phyloP scores from a whole-genome alignment of 2,888 invertebrate genomes.

The Rotaria socialis region DNA sequence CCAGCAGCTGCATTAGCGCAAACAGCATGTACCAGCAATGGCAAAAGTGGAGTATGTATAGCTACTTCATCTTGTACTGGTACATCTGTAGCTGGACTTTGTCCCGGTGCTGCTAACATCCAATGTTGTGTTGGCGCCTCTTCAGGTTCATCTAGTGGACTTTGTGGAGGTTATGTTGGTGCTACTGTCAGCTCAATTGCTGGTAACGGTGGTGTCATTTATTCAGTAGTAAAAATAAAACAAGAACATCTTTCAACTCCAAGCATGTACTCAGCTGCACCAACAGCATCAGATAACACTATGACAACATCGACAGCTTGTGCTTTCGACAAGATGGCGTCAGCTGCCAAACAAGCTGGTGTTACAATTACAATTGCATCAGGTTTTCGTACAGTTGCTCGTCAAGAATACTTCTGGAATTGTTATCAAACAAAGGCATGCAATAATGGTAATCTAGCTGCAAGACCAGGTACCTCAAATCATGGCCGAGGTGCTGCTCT shows the following conservation, averaged over 20 bases:
- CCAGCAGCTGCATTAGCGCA: not conserved
- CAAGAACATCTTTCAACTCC: not conserved
- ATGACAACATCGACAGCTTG: not conserved
- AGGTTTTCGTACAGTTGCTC: not conserved
- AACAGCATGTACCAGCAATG: not conserved
- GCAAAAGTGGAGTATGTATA: not conserved
- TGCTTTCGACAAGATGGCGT: not conserved
- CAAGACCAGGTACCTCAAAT: not conserved
- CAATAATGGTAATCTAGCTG: not conserved
- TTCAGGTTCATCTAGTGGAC: not conserved
- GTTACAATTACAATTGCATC: not conserved
- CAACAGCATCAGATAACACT: not conserved
- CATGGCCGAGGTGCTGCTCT: not conserved
- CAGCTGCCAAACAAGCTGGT: not conserved
- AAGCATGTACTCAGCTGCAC: not conserved
- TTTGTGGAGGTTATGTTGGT: too few species aligned
- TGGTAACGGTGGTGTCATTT: not conserved
- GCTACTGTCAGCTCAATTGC: too few species aligned
- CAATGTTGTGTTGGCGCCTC: not conserved
- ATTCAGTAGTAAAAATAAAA: not conserved
- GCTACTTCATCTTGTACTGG: not conserved
- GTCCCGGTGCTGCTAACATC: not conserved
- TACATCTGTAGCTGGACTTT: not conserved
- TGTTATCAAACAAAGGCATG: not conserved
- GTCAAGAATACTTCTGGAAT: not conserved